phyloP scores from a whole-genome alignment of 2,113 vertebrate species.

The Channa maculata region DNA sequence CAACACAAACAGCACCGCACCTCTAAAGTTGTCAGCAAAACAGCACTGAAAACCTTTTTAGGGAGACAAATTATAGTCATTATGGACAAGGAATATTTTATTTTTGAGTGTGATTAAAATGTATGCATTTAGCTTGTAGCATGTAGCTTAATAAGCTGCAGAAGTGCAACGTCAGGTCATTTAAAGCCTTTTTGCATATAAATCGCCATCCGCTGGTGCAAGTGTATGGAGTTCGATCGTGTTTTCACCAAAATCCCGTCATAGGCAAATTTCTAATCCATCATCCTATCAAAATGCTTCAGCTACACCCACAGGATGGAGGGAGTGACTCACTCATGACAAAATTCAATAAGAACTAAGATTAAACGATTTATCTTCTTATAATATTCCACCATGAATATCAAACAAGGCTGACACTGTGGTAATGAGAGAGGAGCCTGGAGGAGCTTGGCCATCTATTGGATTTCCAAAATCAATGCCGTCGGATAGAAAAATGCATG shows the following conservation, averaged over 20 bases:
- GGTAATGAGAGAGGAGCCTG: slow-evolving; percentile 67
- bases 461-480: slow-evolving; percentile 75
- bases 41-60: neutral
- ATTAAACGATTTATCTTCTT: slow-evolving; percentile 79
- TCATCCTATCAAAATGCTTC: slow-evolving; percentile 65
- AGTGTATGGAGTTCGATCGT: slow-evolving; percentile 53
- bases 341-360: slow-evolving; percentile 72
- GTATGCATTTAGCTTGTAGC: slow-evolving; percentile 10
- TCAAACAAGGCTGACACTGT: slow-evolving; percentile 60
- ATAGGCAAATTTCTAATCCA: slow-evolving; percentile 70
- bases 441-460: slow-evolving; percentile 59
- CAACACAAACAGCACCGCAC: neutral
- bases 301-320: slow-evolving; percentile 38
- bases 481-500: slow-evolving; percentile 62
- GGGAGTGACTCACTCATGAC: slow-evolving; percentile 54
- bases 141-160: slow-evolving; percentile 1
- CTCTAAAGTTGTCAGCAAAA: neutral
- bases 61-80: neutral
- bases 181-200: slow-evolving; percentile 46
- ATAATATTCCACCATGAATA: slow-evolving; percentile 76
- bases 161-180: slow-evolving; percentile 44
- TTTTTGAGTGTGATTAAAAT: neutral
- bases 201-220: slow-evolving; percentile 31
- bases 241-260: slow-evolving; percentile 59
- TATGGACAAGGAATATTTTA: neutral